phyloP scores from a whole-genome alignment of 2,888 invertebrate species.

The Scaeva pyrastri region DNA sequence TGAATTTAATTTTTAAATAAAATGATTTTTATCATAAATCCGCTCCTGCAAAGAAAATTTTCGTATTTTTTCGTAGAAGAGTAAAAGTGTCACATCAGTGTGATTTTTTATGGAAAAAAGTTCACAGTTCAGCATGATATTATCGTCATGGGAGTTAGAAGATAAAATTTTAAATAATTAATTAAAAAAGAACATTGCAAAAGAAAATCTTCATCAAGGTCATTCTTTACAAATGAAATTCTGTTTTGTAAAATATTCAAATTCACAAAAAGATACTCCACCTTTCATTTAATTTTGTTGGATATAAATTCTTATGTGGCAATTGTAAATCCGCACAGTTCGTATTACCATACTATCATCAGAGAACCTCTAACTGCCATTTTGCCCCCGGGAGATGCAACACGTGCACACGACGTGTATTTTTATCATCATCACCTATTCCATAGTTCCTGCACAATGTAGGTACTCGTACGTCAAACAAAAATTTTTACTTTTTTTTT shows the following conservation, averaged over 20 bases:
- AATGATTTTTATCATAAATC: no score
- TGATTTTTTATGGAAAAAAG: no score
- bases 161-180: no score
- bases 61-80: no score
- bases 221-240: no score
- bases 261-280: not conserved
- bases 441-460: slow-evolving; percentile 2
- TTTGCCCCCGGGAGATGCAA: not conserved
- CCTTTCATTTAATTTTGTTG: not conserved
- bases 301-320: not conserved
- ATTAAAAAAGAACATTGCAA: no score
- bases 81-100: no score
- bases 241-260: not conserved
- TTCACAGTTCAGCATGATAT: no score
- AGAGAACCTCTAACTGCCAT: not conserved
- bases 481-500: slow-evolving; percentile 22
- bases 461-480: not conserved
- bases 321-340: slow-evolving; percentile 1
- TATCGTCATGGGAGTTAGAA: no score
- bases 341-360: not conserved
- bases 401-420: slow-evolving; percentile 38
- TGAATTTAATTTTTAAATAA: no score
- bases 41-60: no score
- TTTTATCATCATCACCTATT: slow-evolving; percentile 25
- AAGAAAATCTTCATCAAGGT: no score